Conservation (phyloP, 1,140 invertebrate genomes). For the Musca vetustissima region DNA sequence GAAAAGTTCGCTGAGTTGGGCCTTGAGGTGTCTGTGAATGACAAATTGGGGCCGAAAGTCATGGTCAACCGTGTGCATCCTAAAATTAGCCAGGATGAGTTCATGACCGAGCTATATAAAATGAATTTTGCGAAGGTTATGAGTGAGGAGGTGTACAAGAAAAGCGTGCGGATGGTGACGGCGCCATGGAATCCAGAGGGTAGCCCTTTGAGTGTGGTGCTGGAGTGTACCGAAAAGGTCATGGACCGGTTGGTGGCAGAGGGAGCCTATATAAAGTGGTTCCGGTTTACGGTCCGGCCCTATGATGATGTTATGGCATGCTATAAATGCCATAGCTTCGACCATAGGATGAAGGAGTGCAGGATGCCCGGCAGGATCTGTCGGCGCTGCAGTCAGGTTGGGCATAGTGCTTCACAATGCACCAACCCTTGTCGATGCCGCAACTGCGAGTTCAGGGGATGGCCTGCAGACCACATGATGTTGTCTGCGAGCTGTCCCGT, state of each 20-base stretch:
- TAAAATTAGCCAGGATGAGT: neutral
- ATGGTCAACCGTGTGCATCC: no score
- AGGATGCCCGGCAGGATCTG: neutral
- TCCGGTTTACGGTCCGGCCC: no score
- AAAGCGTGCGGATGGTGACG: no score
- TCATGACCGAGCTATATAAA: no score
- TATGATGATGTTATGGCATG: neutral
- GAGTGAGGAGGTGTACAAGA: neutral
- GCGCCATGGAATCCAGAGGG: no score
- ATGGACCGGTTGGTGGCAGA: no score
- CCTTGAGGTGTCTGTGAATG: no score
- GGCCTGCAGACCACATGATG: slow-evolving; percentile 58
- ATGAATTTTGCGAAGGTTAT: neutral
- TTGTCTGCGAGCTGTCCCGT: slow-evolving; percentile 58
- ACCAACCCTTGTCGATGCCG: neutral
- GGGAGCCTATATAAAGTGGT: no score
- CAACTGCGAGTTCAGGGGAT: neutral
- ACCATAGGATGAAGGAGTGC: neutral
- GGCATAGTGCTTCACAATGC: neutral
- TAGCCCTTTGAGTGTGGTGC: neutral
- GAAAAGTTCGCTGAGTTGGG: neutral
- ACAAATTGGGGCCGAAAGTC: no score
- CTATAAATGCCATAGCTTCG: neutral
- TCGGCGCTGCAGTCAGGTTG: neutral
- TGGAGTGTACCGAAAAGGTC: neutral